A percentile compares a stretch with the other conserved stretches of the same genome.
These are phyloP conservation scores for Xanthorhoe designata DNA, from an alignment of 2,888 invertebrate species.

Conservation along the genomic window DNA sequence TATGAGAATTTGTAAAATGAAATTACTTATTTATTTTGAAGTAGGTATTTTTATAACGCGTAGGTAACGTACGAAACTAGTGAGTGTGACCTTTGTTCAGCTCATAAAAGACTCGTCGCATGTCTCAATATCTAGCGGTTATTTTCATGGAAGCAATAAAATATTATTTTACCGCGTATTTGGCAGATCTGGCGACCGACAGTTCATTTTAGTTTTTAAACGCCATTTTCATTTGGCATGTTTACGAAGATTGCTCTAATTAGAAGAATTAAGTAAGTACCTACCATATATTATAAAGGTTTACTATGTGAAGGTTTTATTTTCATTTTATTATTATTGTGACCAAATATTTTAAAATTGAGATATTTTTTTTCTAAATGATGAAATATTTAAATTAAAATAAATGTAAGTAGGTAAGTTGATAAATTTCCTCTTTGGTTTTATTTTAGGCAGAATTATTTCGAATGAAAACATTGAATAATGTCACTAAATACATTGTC, in stretches of 20 bases:
- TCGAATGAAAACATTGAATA: too few relatives aligned
- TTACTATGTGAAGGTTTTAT: not conserved
- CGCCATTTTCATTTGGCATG: slow-evolving; percentile 10
- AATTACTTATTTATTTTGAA: slow-evolving; percentile 12
- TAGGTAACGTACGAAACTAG: slow-evolving; percentile 23
- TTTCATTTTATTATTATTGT: not conserved
- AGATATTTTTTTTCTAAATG: too few relatives aligned
- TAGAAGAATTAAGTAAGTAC: too few relatives aligned
- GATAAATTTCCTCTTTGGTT: too few relatives aligned
- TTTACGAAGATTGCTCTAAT: slow-evolving; percentile 5
- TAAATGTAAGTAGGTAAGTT: too few relatives aligned
- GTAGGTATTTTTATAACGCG: slow-evolving; percentile 18
- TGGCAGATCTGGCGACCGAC: slow-evolving; percentile 6
- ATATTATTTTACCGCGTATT: slow-evolving; percentile 6
- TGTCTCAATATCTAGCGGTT: slow-evolving; percentile 25
- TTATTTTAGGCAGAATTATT: too few relatives aligned
- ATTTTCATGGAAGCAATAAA: slow-evolving; percentile 33
- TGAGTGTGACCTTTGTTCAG: slow-evolving; percentile 31
- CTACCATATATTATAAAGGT: too few relatives aligned
- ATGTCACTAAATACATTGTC: too few relatives aligned
- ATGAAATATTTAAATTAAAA: too few relatives aligned
- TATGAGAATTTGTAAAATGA: too few relatives aligned
- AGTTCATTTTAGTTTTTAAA: slow-evolving; percentile 14
- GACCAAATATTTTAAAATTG: not conserved
- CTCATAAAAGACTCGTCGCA: slow-evolving; percentile 34